These are phyloP conservation scores for Melipona quadrifasciata DNA, from an alignment of 1,140 invertebrate genomes.

Conservation along the genomic window DNA sequence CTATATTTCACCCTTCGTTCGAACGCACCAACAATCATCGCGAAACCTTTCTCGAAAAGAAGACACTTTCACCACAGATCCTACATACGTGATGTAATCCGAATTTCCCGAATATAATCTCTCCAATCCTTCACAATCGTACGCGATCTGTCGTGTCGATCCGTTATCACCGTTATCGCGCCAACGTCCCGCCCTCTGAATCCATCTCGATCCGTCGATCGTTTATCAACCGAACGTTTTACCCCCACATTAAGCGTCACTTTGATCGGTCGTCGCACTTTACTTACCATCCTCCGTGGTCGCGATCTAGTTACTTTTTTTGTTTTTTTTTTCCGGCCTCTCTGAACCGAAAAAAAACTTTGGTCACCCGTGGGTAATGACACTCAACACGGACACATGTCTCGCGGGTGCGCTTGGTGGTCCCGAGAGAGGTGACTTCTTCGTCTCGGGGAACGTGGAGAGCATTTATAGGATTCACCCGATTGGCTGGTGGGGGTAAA, in stretches of 20 bases:
- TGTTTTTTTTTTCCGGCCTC: constrained; percentile 6
- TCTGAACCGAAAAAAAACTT: constrained; percentile 10
- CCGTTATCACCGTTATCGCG: no score
- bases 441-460: constrained; percentile 72
- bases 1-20: constrained; percentile 10
- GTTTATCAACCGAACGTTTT: no score
- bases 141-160: neutral
- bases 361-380: constrained; percentile 34
- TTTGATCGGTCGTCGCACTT: constrained; percentile 41
- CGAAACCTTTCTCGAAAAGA: neutral
- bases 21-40: neutral
- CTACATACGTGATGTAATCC: no score
- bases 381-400: constrained; percentile 74
- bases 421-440: constrained; percentile 79
- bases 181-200: neutral
- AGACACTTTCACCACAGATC: constrained; percentile 17
- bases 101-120: neutral
- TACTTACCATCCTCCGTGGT: constrained; percentile 75
- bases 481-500: constrained; percentile 71
- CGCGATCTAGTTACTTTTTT: constrained; percentile 31
- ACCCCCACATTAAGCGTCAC: constrained; percentile 32
- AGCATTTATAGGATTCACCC: constrained; percentile 82
- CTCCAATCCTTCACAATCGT: neutral
- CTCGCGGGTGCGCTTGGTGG: constrained; percentile 71
- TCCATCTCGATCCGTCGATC: no score